Conservation (phyloP, 1,140 invertebrate species). For the Drosophila prosaltans region DNA sequence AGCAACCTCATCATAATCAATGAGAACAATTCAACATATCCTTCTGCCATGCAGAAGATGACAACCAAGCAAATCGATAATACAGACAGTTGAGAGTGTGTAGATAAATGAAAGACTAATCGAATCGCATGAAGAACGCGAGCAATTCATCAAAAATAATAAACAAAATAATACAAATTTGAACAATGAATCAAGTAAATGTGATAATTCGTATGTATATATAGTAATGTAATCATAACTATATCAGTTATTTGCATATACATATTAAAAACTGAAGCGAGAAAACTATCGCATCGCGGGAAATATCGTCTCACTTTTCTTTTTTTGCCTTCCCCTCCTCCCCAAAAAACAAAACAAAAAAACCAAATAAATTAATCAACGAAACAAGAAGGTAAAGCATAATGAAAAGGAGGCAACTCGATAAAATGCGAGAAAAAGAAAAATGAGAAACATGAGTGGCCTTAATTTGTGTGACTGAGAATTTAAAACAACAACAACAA, state of each 20-base stretch:
- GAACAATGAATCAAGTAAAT: slow-evolving; percentile 66
- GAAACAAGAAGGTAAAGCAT: slow-evolving; percentile 36
- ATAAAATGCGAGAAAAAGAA: slow-evolving; percentile 22
- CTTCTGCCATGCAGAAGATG: slow-evolving; percentile 21
- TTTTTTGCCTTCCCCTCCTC: neutral
- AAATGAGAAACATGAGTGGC: slow-evolving; percentile 43
- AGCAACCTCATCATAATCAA: slow-evolving; percentile 33
- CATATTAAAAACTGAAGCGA: slow-evolving; percentile 38
- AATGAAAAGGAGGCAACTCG: slow-evolving; percentile 67
- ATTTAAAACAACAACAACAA: slow-evolving; percentile 50
- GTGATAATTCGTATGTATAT: slow-evolving; percentile 76
- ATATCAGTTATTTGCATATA: slow-evolving; percentile 64
- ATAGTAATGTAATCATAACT: slow-evolving; percentile 69
- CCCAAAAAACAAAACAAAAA: slow-evolving; percentile 7
- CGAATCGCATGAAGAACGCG: slow-evolving; percentile 11
- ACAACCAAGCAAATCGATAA: neutral
- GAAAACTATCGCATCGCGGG: slow-evolving; percentile 41
- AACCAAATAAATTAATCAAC: slow-evolving; percentile 29
- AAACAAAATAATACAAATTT: neutral
- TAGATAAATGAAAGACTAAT: slow-evolving; percentile 12
- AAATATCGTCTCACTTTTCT: slow-evolving; percentile 7
- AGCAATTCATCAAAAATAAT: slow-evolving; percentile 28
- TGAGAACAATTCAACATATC: slow-evolving; percentile 1
- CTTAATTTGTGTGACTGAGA: slow-evolving; percentile 76
- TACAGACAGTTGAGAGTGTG: slow-evolving; percentile 60